These are phyloP conservation scores for Tribolium freemani DNA, from an alignment of 2,888 invertebrate genomes.

Conservation along the genomic window DNA sequence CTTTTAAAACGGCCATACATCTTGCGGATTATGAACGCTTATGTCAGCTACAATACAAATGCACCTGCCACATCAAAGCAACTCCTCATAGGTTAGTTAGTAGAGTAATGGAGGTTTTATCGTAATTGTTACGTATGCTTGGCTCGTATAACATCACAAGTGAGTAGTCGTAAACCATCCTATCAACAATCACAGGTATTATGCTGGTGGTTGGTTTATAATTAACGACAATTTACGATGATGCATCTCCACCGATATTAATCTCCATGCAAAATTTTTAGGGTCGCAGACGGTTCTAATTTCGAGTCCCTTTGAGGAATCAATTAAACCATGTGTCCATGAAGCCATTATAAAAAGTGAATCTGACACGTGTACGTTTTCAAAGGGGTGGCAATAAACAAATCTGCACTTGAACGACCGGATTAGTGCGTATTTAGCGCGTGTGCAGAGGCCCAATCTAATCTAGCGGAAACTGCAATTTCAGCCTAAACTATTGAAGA, in stretches of 20 bases:
- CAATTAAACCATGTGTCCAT: conserved; percentile 59
- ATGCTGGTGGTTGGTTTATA: conserved; percentile 30
- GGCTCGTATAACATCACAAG: conserved; percentile 31
- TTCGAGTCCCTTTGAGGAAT: conserved; percentile 37
- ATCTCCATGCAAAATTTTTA: neutral
- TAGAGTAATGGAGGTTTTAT: conserved; percentile 50
- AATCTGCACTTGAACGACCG: conserved; percentile 33
- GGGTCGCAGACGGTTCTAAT: neutral
- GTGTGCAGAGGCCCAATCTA: neutral
- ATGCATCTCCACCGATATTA: neutral
- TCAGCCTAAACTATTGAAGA: neutral
- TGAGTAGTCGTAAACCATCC: conserved; percentile 39
- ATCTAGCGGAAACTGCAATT: neutral
- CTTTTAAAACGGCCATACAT: neutral
- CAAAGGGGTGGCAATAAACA: conserved; percentile 49
- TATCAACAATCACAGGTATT: conserved; percentile 38
- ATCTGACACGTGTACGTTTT: conserved; percentile 56
- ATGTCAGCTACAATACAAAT: neutral
- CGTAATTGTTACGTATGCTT: conserved; percentile 35
- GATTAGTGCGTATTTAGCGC: conserved; percentile 18
- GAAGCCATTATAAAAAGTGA: conserved; percentile 57
- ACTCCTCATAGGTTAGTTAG: conserved; percentile 38
- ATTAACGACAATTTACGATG: conserved; percentile 29
- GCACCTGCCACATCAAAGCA: conserved; percentile 20
- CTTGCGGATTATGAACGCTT: neutral